Evolutionary conservation across 1,140 invertebrate species (phyloP).

Genomic region (Brachystomella parvula): DNA sequence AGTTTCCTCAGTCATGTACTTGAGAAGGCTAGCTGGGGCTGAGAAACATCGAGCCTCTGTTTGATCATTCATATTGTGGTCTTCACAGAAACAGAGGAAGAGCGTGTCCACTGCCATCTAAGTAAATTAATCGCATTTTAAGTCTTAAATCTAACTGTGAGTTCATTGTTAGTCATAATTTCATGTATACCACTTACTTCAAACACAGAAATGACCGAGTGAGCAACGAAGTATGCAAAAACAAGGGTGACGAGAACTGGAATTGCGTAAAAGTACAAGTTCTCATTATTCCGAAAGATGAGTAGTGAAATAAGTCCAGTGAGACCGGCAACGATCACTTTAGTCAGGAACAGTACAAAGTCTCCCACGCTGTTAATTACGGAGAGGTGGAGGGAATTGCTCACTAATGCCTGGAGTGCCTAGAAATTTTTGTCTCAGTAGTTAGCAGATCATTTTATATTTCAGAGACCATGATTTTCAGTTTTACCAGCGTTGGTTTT

Average conservation of each 20-base stretch:
- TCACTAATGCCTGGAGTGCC: slow-evolving; percentile 75
- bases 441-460: slow-evolving; percentile 26
- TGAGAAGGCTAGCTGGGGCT: slow-evolving; percentile 17
- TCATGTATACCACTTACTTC: slow-evolving; percentile 57
- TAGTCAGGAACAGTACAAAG: slow-evolving; percentile 87
- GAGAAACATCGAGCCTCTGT: slow-evolving; percentile 17
- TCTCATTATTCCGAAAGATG: slow-evolving; percentile 50
- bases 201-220: slow-evolving; percentile 85
- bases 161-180: not conserved
- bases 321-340: slow-evolving; percentile 74
- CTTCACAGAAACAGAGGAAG: slow-evolving; percentile 89
- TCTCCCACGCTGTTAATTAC: slow-evolving; percentile 90
- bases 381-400: slow-evolving; percentile 76
- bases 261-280: slow-evolving; percentile 70
- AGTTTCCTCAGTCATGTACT: slow-evolving; percentile 32
- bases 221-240: slow-evolving; percentile 85
- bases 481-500: not conserved
- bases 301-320: slow-evolving; percentile 65
- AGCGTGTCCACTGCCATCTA: slow-evolving; percentile 92
- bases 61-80: slow-evolving; percentile 53
- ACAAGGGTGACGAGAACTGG: slow-evolving; percentile 79
- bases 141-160: not conserved
- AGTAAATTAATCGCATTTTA: slow-evolving; percentile 16
- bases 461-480: not conserved
- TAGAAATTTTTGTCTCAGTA: too few relatives aligned